Conservation (phyloP, 2,113 vertebrate genomes). For the Ptychochromis oligacanthus region DNA sequence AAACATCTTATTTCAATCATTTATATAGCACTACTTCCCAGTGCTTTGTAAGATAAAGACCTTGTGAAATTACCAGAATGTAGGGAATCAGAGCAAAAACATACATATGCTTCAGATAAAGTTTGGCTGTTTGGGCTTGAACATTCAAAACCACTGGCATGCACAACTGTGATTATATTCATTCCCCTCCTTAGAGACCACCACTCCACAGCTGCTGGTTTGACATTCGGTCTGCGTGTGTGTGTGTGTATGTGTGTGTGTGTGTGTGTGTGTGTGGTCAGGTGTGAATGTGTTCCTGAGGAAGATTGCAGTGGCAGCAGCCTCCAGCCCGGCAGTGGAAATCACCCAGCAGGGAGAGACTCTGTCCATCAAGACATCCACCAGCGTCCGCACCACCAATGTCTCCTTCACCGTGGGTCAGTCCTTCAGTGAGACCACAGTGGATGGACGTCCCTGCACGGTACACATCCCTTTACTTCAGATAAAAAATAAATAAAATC, state of each 20-base stretch:
- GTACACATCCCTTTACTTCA: constrained; percentile 60
- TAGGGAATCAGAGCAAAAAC: neutral
- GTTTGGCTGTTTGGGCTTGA: neutral
- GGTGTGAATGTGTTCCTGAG: constrained; percentile 91
- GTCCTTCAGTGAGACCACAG: constrained; percentile 90
- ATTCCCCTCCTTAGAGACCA: constrained; percentile 2
- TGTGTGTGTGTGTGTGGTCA: constrained; percentile 56
- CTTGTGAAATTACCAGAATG: neutral
- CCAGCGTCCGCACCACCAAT: constrained; percentile 89
- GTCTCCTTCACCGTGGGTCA: constrained; percentile 91
- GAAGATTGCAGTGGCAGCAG: constrained; percentile 89
- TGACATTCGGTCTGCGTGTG: constrained; percentile 1
- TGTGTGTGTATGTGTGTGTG: constrained; percentile 55
- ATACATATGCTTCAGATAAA: neutral
- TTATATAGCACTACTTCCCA: neutral
- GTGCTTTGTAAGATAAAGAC: neutral
- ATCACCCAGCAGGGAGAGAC: constrained; percentile 89
- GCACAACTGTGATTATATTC: neutral
- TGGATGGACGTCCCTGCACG: constrained; percentile 92
- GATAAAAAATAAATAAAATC: neutral
- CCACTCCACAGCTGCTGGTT: constrained; percentile 4
- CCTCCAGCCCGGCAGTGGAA: constrained; percentile 89
- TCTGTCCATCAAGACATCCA: constrained; percentile 91
- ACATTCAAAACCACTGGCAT: neutral
- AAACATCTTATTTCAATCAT: neutral